Evolutionary conservation across 2,113 vertebrate genomes (phyloP), one percentile per base, ranked within the genome.

Genomic region (Nycticebus coucang): DNA sequence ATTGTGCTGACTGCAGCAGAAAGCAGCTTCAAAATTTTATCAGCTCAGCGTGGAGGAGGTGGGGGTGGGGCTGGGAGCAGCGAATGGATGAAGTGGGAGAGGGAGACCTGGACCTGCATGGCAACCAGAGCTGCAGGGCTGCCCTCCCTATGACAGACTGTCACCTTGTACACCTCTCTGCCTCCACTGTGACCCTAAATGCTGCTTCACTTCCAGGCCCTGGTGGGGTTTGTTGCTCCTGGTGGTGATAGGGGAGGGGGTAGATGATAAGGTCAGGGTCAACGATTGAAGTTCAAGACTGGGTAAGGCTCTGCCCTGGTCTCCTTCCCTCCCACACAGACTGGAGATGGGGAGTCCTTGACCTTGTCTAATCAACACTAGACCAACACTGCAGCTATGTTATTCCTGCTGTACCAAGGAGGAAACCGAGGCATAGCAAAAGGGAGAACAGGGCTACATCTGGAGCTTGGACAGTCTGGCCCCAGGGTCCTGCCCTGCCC

Each of bases 1-100:
- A 97, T 97, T 97, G 95, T 98, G 98, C 98, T 98, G 98, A 98
- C 95, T 37, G 50, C 2, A 50, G 97, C 97, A 97, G 95, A 98
- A 97, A 92, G 74, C 45, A 64, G 78, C 95, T 91, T 89, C 96
- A 84, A 89, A 89, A 96, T 95, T 93, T 95, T 96, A 97, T 98
- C 96, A 66, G 93, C 91, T 94, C 84, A 68, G 94, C 64, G 30
- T 2, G 11, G 84, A 91, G 92, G 90, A 78, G 92, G 90, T 66
- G 35, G 96, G 79, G 96, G 60, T 8, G 55, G 94, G 87, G 71
- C 1, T 0, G 8, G 89, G 74, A 45, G 24, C 2, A 0, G 22
- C 89, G 93, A 59, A 83, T 71, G 94, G 85, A 41, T 26, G 72
- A 15, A 57, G 72, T 18, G 37, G 26, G 81, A 53, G 75, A 30